These are phyloP conservation scores for Plebejus argus DNA, from an alignment of 2,888 invertebrate species.

Conservation along the genomic window DNA sequence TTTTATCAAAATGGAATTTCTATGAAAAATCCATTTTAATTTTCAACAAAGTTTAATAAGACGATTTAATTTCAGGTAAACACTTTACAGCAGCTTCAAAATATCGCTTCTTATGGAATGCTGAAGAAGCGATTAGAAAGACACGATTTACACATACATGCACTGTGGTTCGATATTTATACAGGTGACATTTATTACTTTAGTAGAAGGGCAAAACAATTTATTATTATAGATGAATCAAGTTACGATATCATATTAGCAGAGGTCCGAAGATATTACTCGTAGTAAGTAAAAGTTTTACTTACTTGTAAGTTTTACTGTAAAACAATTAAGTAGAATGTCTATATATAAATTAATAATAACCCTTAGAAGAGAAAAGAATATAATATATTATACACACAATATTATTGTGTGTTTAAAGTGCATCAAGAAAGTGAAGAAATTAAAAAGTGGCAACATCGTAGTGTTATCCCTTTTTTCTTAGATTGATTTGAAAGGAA, in stretches of 20 bases:
- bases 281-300: conserved; percentile 49
- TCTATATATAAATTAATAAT: too few species aligned
- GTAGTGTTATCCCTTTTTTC: too few species aligned
- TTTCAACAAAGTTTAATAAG: conserved; percentile 32
- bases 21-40: background rate
- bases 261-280: conserved; percentile 91
- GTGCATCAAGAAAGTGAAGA: too few species aligned
- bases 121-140: conserved; percentile 89
- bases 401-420: too few species aligned
- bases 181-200: conserved; percentile 98
- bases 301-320: too few species aligned
- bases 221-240: conserved; percentile 92
- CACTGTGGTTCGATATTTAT: conserved; percentile 98
- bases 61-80: conserved; percentile 83
- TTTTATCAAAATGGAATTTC: too few species aligned
- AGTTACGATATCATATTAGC: conserved; percentile 87
- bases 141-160: conserved; percentile 93
- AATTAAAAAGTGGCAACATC: too few species aligned
- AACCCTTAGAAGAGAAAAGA: too few species aligned
- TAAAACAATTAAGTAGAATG: background rate
- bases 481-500: too few species aligned
- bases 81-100: conserved; percentile 94
- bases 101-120: conserved; percentile 95
- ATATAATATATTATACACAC: too few species aligned
- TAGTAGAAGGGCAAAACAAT: conserved; percentile 91